phyloP scores from a whole-genome alignment of 2,113 vertebrate genomes.

The Carollia perspicillata region DNA sequence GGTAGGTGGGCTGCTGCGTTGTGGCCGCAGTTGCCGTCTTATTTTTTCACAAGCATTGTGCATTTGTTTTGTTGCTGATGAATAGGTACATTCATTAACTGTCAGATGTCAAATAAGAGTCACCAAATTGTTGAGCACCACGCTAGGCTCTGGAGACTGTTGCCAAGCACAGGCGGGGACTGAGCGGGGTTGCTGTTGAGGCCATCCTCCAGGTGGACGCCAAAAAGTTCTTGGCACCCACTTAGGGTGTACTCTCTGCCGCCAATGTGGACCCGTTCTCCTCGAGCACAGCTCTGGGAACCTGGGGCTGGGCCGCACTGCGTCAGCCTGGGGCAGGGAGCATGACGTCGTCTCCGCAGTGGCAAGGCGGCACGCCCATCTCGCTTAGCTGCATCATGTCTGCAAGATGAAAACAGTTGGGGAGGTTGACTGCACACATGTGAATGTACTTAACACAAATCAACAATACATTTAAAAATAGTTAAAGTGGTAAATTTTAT shows the following conservation, averaged over 20 bases:
- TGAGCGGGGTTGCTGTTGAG: slow-evolving; percentile 85
- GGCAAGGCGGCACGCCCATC: slow-evolving; percentile 55
- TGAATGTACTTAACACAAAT: neutral
- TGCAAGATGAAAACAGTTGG: neutral
- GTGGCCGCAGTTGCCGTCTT: slow-evolving; percentile 70
- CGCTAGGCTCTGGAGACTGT: slow-evolving; percentile 83
- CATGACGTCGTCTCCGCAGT: neutral
- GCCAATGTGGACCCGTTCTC: slow-evolving; percentile 60
- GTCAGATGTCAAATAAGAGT: slow-evolving; percentile 86
- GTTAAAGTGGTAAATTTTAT: neutral
- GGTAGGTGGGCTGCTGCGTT: slow-evolving; percentile 79
- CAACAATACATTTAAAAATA: neutral
- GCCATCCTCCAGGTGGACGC: slow-evolving; percentile 93
- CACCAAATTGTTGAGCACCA: slow-evolving; percentile 86
- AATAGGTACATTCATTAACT: slow-evolving; percentile 79
- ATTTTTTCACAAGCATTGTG: slow-evolving; percentile 79
- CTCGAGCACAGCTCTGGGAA: slow-evolving; percentile 65
- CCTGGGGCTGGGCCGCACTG: slow-evolving; percentile 73
- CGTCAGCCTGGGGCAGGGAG: neutral
- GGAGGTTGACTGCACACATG: neutral
- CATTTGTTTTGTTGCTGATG: slow-evolving; percentile 85
- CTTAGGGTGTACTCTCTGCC: slow-evolving; percentile 70
- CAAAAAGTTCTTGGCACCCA: slow-evolving; percentile 82
- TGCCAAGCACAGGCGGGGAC: slow-evolving; percentile 67
- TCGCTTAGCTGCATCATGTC: slow-evolving; percentile 70